Conservation (phyloP, 2,888 invertebrate species). For the Lypha dubia region DNA sequence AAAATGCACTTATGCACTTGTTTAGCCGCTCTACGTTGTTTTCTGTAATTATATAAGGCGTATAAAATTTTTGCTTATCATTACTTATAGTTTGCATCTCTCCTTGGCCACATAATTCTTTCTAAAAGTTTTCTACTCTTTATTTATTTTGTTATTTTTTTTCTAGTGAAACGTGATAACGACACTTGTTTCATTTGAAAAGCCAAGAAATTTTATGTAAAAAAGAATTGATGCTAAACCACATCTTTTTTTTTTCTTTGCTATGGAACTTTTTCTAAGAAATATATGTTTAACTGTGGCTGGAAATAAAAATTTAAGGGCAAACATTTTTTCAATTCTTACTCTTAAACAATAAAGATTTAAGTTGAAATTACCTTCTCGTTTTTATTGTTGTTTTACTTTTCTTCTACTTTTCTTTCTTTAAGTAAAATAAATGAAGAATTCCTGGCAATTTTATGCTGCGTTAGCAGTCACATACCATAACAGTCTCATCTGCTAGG, state of each 20-base stretch:
- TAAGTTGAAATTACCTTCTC: conserved; percentile 50
- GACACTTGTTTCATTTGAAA: conserved; percentile 54
- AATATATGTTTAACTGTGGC: conserved; percentile 4
- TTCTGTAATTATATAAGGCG: neutral
- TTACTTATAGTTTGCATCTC: conserved; percentile 33
- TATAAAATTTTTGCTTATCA: conserved; percentile 39
- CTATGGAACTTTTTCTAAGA: neutral
- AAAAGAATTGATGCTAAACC: conserved; percentile 59
- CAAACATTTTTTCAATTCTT: conserved; percentile 32
- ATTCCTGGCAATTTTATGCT: conserved; percentile 72
- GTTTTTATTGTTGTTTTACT: conserved; percentile 16
- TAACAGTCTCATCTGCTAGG: conserved; percentile 66
- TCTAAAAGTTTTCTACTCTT: conserved; percentile 17
- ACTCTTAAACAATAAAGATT: conserved; percentile 39
- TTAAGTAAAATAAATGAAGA: conserved; percentile 35
- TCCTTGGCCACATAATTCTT: conserved; percentile 45
- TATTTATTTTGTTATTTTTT: neutral
- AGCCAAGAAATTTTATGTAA: conserved; percentile 16
- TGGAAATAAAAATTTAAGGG: conserved; percentile 38
- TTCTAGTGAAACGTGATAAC: conserved; percentile 62
- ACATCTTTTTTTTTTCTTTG: no score
- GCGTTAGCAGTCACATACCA: conserved; percentile 71
- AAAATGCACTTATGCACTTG: conserved; percentile 39
- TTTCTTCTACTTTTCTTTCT: neutral
- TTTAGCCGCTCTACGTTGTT: neutral